Base-by-base conservation (phyloP, 2,113 vertebrate genomes). In the Trogon melanurus region DNA sequence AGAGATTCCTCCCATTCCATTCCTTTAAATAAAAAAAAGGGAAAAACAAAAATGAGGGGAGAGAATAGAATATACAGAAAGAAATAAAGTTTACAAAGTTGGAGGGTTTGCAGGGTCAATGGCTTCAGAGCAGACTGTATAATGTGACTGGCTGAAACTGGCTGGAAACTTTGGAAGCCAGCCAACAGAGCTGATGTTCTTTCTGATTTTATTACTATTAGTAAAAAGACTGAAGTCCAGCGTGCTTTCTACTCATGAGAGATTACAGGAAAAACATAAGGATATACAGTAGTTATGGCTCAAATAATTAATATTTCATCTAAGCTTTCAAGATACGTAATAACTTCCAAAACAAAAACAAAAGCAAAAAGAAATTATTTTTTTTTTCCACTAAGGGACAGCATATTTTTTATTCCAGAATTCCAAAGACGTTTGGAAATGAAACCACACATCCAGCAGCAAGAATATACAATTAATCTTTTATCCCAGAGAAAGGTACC, bases 1-100 rank as follows among this genome's bases (percentile, higher is more conserved):
- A 62, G 17, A 56, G 11, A 36, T 30, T 13, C 13, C 29, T 0
- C 5, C 22, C 4, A 2, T 9, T 9, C 11, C 8, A 23, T 16
- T 50, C 7, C 5, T 41, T 21, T 14, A 50, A 58, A 13, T n/a
- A 71, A 48, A 74, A 71, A 48, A 41, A 13, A 19, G 20, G 21
- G 6, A 23, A 60, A 72, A 51, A 22, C 1, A 25, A 16, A 56
- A 38, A 5, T 3, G 3, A 30, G 10, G 23, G 32, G 30, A n/a
- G 9, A 75, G 3, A 53, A 67, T 6, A 76, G 26, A 79, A n/a
- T 51, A 4, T 16, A 75, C 17, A 34, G 13, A 9, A 2, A 36
- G 7, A 2, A 45, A 36, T 26, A 16, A 75, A 62, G 11, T 34
- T 48, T 16, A 23, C 57, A 27, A 32, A 4, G 5, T 61, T 62